These are phyloP conservation scores for Mesochorus sp. DNA, from an alignment of 2,888 invertebrate genomes.

Conservation along the genomic window DNA sequence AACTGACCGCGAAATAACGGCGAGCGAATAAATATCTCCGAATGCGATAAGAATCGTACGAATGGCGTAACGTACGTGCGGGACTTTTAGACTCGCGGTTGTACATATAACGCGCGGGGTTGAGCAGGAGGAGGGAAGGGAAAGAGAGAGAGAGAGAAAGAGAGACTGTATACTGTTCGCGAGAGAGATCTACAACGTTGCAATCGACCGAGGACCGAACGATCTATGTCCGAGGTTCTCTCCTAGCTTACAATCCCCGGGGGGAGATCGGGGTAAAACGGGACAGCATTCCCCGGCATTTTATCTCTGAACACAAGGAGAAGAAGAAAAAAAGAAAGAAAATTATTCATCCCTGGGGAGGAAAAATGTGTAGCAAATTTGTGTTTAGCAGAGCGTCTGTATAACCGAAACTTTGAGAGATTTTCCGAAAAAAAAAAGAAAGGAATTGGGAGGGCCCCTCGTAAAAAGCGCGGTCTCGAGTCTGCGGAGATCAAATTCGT, in stretches of 20 bases:
- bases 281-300: no score
- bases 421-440: neutral
- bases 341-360: no score
- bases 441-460: neutral
- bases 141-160: neutral
- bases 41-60: slow-evolving; percentile 61
- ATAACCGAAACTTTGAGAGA: no score
- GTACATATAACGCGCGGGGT: slow-evolving; percentile 18
- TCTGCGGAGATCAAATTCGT: slow-evolving; percentile 66
- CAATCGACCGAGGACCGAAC: slow-evolving; percentile 10
- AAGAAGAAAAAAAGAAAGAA: no score
- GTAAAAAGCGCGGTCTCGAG: no score
- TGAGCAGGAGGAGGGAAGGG: slow-evolving; percentile 4
- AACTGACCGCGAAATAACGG: slow-evolving; percentile 57
- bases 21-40: slow-evolving; percentile 61
- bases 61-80: slow-evolving; percentile 60
- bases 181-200: slow-evolving; percentile 37
- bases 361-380: no score
- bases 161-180: slow-evolving; percentile 13
- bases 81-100: slow-evolving; percentile 48
- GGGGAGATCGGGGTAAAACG: no score
- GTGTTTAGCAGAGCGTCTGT: no score
- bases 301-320: no score
- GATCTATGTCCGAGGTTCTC: slow-evolving; percentile 19
- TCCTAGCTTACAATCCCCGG: no score